Base-by-base conservation (phyloP, 2,797 vertebrate genomes). In the Characodon lateralis region DNA sequence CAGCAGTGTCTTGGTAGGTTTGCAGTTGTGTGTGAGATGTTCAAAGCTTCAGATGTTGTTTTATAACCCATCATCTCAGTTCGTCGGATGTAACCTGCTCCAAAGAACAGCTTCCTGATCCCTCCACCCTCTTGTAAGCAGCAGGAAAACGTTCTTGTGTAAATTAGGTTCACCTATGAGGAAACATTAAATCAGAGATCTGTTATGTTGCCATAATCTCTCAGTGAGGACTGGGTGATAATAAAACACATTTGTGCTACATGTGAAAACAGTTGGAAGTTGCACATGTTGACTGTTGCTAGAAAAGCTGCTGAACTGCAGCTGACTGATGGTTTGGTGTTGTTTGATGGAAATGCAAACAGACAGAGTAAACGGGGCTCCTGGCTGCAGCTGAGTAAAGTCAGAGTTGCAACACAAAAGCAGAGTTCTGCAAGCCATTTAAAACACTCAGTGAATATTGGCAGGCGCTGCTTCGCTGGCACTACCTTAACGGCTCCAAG, bases 401-500 rank as follows among this genome's bases (percentile, higher is more conserved):
- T 14, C 65, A 31, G 50, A 73, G 71, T 77, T 53, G 69, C 7
- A 56, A n/a, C 10, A 48, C 35, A 56, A 2, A 58, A 51, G 53
- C 53, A 55, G 22, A 46, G 68, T n/a, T n/a, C 68, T 76, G 71
- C 6, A 22, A 12, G 28, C 4, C 31, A 2, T 71, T 69, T 58
- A 26, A 55, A 77, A 28, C 31, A 55, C 53, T 55, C 20, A 24
- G 53, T 6, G 53, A 51, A 43, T 69, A 13, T 58, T 77, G 74
- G 77, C 74, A 53, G 79, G 20, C 46, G 5, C 16, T 16, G 43
- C 24, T 5, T 0, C 0, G 5, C 78, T 39, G 63, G 41, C 35
- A 48, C n/a, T 1, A 50, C 71, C 79, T 73, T 63, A 78, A 72
- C 43, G 72, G 39, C 43, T 48, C 28, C 39, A 28, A 63, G 81